These are phyloP conservation scores for Cotesia chilonis DNA, from an alignment of 1,140 invertebrate species.

Conservation along the genomic window DNA sequence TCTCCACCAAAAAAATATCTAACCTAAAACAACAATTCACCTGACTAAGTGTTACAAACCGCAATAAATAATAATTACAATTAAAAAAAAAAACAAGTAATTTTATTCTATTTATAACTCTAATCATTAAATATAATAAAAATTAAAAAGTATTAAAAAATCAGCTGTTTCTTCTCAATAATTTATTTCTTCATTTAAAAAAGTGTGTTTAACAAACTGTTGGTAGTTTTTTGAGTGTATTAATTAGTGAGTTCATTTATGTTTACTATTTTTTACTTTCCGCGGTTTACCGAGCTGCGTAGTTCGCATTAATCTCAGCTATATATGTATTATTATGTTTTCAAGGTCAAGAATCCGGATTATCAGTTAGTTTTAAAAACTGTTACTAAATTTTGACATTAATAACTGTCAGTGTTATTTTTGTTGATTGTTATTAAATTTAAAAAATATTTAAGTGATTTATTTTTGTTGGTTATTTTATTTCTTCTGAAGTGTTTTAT, in stretches of 20 bases:
- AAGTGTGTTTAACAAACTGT: neutral
- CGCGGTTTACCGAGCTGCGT: constrained; percentile 30
- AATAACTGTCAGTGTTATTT: constrained; percentile 7
- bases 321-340: constrained; percentile 26
- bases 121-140: no score
- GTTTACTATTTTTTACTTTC: constrained; percentile 17
- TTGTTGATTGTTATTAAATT: neutral
- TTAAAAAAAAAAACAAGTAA: neutral
- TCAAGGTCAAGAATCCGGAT: constrained; percentile 34
- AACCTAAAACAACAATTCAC: neutral
- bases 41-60: neutral
- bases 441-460: no score
- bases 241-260: neutral
- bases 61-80: no score
- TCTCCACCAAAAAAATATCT: neutral
- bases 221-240: neutral
- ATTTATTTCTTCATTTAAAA: neutral
- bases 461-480: no score
- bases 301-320: neutral
- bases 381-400: neutral
- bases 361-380: neutral
- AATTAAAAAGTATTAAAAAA: no score
- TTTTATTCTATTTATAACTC: neutral
- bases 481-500: no score
- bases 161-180: no score